phyloP scores from a whole-genome alignment of 1,140 invertebrate species.

The Apis mellifera region DNA sequence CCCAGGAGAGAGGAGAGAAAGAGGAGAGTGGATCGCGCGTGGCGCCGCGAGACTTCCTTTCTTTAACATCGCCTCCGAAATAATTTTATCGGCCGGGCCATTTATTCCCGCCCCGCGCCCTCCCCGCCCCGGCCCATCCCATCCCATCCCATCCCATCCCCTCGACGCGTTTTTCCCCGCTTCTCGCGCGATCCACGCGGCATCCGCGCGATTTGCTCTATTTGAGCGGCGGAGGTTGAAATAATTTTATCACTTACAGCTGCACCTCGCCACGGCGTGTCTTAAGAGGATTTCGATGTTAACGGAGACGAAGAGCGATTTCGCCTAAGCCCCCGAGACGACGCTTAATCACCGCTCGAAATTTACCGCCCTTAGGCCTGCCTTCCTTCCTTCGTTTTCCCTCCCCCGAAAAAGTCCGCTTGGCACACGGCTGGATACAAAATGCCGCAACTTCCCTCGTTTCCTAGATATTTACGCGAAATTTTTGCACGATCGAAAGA shows the following conservation, averaged over 20 bases:
- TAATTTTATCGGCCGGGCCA: slow-evolving; percentile 57
- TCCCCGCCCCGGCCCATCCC: slow-evolving; percentile 20
- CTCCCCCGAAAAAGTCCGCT: slow-evolving; percentile 30
- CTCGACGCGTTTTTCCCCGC: slow-evolving; percentile 43
- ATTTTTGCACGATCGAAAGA: too few species aligned
- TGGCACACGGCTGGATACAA: not conserved
- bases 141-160: too few species aligned
- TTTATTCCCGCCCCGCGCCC: slow-evolving; percentile 43
- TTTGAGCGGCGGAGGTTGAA: slow-evolving; percentile 61
- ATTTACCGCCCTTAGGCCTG: slow-evolving; percentile 52
- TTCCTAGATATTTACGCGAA: too few species aligned
- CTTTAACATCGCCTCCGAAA: slow-evolving; percentile 30
- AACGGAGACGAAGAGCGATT: slow-evolving; percentile 66
- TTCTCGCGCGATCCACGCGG: not conserved
- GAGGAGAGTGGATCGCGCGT: not conserved
- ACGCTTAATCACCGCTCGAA: slow-evolving; percentile 61
- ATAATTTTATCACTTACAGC: slow-evolving; percentile 70
- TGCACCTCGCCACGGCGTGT: slow-evolving; percentile 43
- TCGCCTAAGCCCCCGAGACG: slow-evolving; percentile 56
- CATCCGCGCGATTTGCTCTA: slow-evolving; percentile 50
- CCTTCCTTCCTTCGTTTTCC: not conserved
- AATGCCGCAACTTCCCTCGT: too few species aligned
- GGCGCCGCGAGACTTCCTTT: slow-evolving; percentile 39
- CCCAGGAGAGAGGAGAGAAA: too few species aligned
- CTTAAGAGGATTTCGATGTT: slow-evolving; percentile 66